phyloP scores from a whole-genome alignment of 2,797 vertebrate genomes.

The Catostomus latipinnis region DNA sequence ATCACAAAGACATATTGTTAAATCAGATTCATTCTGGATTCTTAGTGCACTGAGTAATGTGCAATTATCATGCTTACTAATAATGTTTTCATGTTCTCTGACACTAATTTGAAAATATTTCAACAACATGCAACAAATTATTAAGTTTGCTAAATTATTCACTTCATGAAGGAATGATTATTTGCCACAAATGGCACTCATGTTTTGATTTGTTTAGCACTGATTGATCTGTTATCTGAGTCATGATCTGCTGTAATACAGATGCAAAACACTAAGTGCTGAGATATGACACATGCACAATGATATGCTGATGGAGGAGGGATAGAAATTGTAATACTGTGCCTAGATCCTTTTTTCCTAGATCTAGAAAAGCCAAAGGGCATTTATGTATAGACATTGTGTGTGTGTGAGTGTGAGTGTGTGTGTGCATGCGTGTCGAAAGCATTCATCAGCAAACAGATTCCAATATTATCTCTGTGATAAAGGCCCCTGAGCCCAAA shows the following conservation, averaged over 20 bases:
- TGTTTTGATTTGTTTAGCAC: conserved; percentile 42
- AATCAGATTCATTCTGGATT: too few species aligned
- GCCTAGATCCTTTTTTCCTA: background rate
- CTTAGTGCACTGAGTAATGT: conserved; percentile 9
- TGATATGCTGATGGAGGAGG: conserved; percentile 34
- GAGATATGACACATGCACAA: background rate
- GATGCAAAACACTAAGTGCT: conserved; percentile 50
- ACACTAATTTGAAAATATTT: conserved; percentile 71
- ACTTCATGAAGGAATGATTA: conserved; percentile 68
- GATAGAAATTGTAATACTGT: conserved; percentile 33
- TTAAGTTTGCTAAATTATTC: conserved; percentile 67
- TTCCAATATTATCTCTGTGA: conserved; percentile 37
- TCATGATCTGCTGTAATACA: conserved; percentile 42
- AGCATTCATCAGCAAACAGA: conserved; percentile 50
- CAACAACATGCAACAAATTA: conserved; percentile 69
- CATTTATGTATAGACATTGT: conserved; percentile 21
- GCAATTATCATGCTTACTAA: conserved; percentile 59
- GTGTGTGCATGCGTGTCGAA: conserved; percentile 24
- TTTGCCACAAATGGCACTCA: conserved; percentile 60
- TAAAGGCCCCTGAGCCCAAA: conserved; percentile 18
- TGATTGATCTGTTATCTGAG: conserved; percentile 29
- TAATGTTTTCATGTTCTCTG: conserved; percentile 67
- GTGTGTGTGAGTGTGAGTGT: too few species aligned
- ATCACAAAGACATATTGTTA: too few species aligned
- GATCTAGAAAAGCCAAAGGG: conserved; percentile 22